Conservation (phyloP, 92 coral and sea anemone species). For the Epizoanthus scotinus region DNA sequence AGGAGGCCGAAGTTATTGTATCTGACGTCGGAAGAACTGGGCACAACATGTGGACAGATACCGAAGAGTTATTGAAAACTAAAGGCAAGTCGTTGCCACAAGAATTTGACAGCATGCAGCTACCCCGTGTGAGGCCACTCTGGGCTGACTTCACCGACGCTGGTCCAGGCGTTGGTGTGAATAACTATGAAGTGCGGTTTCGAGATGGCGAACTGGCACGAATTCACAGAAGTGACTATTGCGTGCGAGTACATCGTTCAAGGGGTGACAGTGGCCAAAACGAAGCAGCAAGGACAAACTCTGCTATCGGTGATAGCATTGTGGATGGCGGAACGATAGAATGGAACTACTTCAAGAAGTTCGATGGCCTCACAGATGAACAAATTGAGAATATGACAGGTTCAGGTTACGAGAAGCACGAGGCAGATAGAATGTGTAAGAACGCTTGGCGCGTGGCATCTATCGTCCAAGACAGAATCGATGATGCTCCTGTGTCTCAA, state of each 20-base stretch:
- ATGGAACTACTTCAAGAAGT: conserved; percentile 50
- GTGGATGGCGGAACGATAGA: conserved; percentile 59
- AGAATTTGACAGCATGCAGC: not conserved
- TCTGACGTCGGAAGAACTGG: conserved; percentile 6
- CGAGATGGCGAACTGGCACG: conserved; percentile 55
- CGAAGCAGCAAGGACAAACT: too few relatives aligned
- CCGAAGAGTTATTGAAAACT: conserved; percentile 25
- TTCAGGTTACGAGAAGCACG: conserved; percentile 22
- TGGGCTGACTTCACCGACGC: conserved; percentile 62
- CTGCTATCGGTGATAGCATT: conserved; percentile 53
- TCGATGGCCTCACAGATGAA: conserved; percentile 49
- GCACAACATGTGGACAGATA: conserved; percentile 35
- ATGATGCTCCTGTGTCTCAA: conserved; percentile 55
- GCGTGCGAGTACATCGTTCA: conserved; percentile 58
- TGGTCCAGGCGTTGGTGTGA: conserved; percentile 66
- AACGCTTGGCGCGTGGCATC: conserved; percentile 67
- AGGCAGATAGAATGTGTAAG: conserved; percentile 45
- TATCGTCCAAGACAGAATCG: conserved; percentile 44
- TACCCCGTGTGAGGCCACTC: conserved; percentile 47
- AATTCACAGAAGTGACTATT: conserved; percentile 42
- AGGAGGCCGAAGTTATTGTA: conserved; percentile 19
- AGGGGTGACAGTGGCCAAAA: too few relatives aligned
- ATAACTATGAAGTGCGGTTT: conserved; percentile 48
- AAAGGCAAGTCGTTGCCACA: conserved; percentile 1
- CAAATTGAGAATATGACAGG: conserved; percentile 45